phyloP scores from a whole-genome alignment of 2,113 vertebrate genomes.

The Cavia porcellus region DNA sequence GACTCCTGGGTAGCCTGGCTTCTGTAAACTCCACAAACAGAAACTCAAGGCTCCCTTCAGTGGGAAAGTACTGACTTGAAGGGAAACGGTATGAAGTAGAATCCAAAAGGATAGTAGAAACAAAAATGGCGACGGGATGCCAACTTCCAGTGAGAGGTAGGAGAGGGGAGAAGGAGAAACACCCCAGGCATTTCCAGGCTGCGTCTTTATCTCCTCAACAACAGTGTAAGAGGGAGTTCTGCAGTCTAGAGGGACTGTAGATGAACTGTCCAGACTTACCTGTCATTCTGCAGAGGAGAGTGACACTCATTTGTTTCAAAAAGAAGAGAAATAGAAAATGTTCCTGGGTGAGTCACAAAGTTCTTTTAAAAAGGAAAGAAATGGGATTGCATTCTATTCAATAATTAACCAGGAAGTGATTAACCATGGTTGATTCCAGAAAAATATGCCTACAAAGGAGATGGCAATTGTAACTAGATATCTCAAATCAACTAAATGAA shows the following conservation, averaged over 20 bases:
- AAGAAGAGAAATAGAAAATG: conserved; percentile 20
- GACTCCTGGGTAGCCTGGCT: neutral
- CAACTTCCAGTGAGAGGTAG: neutral
- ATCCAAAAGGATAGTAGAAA: neutral
- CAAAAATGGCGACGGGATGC: neutral
- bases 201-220: neutral
- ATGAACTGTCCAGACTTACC: neutral
- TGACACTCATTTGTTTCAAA: neutral
- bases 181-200: neutral
- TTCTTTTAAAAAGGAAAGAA: neutral
- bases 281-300: neutral
- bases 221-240: neutral
- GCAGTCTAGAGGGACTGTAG: neutral
- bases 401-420: neutral
- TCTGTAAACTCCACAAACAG: neutral
- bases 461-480: neutral
- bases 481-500: conserved; percentile 29
- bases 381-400: neutral
- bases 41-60: neutral
- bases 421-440: neutral
- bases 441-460: neutral
- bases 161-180: neutral
- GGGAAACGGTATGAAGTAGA: neutral
- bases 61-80: neutral
- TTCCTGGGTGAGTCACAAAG: neutral